A percentile compares a stretch with the other conserved stretches of the same genome.
Evolutionary conservation across 35 echinoderm and acorn worm genomes (phyloP).

Genomic region (Heliocidaris erythrogramma): DNA sequence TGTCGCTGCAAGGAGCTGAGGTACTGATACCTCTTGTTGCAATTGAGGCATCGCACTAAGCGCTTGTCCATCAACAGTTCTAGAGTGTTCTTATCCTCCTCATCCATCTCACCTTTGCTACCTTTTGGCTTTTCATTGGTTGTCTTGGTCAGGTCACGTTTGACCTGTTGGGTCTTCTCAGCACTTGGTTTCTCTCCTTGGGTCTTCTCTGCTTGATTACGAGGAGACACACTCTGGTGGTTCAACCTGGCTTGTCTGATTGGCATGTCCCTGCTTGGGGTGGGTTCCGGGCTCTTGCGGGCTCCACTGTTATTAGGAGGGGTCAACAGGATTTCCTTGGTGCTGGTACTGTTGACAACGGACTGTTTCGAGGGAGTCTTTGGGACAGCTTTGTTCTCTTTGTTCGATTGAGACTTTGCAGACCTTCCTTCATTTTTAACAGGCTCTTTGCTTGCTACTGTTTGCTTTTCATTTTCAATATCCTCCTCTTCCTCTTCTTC

Average conservation of each 20-base stretch:
- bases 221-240: constrained; percentile 63
- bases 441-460: neutral
- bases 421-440: neutral
- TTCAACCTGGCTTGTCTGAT: constrained; percentile 67
- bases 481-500: neutral
- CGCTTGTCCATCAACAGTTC: constrained; percentile 82
- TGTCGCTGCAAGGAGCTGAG: constrained; percentile 84
- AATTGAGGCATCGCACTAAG: constrained; percentile 75
- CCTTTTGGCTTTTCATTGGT: constrained; percentile 28
- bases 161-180: constrained; percentile 20
- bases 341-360: neutral
- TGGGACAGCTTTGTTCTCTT: constrained; percentile 33
- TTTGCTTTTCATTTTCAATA: neutral
- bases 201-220: constrained; percentile 40
- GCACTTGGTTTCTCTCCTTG: neutral
- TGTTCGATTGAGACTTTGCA: neutral
- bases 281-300: constrained; percentile 19
- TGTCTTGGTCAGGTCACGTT: constrained; percentile 9
- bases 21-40: constrained; percentile 86
- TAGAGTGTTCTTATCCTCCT: constrained; percentile 50
- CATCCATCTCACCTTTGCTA: constrained; percentile 62
- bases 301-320: constrained; percentile 5
- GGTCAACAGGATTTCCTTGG: constrained; percentile 20
- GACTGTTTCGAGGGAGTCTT: constrained; percentile 31
- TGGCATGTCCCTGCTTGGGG: constrained; percentile 54